phyloP scores from a whole-genome alignment of 2,113 vertebrate genomes.

The Elephas maximus region DNA sequence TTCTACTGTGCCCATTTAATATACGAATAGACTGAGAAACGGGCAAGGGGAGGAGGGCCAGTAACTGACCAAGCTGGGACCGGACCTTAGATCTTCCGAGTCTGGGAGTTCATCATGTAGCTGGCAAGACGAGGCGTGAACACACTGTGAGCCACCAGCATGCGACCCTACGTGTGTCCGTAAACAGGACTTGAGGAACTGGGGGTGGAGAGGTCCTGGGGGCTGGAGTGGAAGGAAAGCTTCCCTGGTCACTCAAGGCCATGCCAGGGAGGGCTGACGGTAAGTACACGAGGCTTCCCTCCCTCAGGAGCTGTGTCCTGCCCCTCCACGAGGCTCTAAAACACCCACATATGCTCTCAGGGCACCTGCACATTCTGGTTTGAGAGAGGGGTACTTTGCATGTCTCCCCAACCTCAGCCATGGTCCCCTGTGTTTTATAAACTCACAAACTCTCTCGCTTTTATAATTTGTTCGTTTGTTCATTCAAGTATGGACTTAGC shows the following conservation, averaged over 20 bases:
- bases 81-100: background rate
- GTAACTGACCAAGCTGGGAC: background rate
- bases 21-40: background rate
- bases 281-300: background rate
- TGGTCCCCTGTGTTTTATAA: background rate
- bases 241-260: background rate
- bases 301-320: background rate
- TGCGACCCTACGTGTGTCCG: rapidly evolving
- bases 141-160: background rate
- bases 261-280: background rate
- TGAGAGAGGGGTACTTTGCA: background rate
- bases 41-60: rapidly evolving
- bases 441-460: background rate
- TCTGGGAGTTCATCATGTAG: rapidly evolving
- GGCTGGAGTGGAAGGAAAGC: background rate
- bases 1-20: background rate
- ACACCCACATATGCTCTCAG: background rate
- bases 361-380: no score
- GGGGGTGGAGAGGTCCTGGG: no score
- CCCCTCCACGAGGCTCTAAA: background rate
- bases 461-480: no score
- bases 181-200: background rate
- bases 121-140: background rate
- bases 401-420: background rate
- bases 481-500: background rate